Conservation (phyloP, 2,113 vertebrate genomes). For the Poecilia latipinna region DNA sequence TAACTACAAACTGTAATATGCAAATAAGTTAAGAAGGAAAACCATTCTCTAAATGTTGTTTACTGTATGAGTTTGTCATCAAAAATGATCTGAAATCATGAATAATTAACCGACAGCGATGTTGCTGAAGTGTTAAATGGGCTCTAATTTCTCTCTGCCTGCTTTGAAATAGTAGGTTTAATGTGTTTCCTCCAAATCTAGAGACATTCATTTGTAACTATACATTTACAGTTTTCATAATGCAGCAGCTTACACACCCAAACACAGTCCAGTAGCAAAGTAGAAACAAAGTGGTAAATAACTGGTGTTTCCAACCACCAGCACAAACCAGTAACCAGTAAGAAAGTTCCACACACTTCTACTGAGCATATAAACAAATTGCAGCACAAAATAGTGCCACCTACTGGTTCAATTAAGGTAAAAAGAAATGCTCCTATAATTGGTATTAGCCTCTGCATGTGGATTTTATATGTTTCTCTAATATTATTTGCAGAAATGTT, state of each 20-base stretch:
- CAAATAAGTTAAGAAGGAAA: neutral
- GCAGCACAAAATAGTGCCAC: neutral
- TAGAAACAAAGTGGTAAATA: neutral
- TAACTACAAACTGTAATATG: neutral
- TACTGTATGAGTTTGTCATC: neutral
- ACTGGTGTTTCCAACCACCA: no score
- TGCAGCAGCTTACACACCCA: neutral
- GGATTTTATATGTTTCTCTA: neutral
- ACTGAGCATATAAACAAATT: neutral
- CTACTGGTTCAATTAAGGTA: neutral
- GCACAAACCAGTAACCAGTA: no score
- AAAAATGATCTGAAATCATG: neutral
- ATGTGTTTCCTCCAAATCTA: neutral
- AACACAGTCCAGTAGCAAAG: neutral
- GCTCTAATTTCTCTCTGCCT: neutral
- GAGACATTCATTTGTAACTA: neutral
- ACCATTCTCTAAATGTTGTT: neutral
- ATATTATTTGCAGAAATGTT: neutral
- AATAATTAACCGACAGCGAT: neutral
- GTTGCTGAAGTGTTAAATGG: neutral
- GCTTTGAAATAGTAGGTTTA: no score
- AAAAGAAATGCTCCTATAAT: neutral
- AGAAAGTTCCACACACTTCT: neutral
- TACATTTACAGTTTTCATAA: neutral
- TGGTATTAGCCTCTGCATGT: neutral